Percentiles rank a stretch among this genome's conserved stretches.
phyloP scores from a whole-genome alignment of 2,113 vertebrate genomes.

The Anas platyrhynchos region DNA sequence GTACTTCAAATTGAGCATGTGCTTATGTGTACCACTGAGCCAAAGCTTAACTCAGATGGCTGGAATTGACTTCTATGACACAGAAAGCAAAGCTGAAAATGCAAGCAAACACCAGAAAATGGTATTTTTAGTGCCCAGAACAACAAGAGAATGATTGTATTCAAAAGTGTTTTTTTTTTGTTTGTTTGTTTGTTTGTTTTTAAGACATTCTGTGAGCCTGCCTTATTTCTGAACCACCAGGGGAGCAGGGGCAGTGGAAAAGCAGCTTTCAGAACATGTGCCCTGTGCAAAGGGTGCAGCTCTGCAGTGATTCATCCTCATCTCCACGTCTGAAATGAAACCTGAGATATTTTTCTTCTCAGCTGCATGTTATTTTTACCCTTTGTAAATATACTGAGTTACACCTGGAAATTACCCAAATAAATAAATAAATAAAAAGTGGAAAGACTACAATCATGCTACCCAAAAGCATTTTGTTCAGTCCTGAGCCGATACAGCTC shows the following conservation, averaged over 20 bases:
- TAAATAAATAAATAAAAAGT: background rate
- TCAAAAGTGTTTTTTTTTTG: background rate
- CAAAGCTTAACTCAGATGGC: background rate
- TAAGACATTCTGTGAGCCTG: constrained; percentile 62
- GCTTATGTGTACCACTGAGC: background rate
- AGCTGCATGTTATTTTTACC: constrained; percentile 64
- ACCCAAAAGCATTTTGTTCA: background rate
- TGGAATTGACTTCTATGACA: background rate
- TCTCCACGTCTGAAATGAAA: constrained; percentile 19
- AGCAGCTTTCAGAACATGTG: constrained; percentile 58
- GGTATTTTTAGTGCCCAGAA: constrained; percentile 58
- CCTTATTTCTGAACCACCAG: constrained; percentile 68
- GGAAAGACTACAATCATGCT: background rate
- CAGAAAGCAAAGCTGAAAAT: constrained; percentile 40
- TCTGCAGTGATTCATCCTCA: constrained; percentile 62
- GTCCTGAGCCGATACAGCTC: background rate
- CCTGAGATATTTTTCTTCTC: constrained; percentile 48
- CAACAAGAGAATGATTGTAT: constrained; percentile 71
- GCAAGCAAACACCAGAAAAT: constrained; percentile 8
- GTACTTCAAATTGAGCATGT: background rate
- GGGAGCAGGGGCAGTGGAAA: constrained; percentile 62
- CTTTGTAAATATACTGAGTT: constrained; percentile 54
- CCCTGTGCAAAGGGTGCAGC: constrained; percentile 23
- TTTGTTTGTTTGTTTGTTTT: background rate
- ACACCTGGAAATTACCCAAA: constrained; percentile 53